Conservation (phyloP, 2,797 vertebrate species). For the Vipera ursinii region DNA sequence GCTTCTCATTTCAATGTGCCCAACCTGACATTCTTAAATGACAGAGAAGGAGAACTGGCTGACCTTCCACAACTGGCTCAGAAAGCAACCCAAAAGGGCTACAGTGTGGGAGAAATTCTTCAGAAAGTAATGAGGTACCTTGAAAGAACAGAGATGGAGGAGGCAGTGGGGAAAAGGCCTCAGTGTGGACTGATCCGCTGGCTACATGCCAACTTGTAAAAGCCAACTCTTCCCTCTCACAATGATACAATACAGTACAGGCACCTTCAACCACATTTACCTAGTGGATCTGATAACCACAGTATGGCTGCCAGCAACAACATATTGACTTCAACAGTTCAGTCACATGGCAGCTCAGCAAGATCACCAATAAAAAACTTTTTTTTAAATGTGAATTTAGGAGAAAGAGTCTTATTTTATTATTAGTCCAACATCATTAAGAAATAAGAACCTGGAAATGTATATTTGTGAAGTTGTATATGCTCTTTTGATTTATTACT, state of each 20-base stretch:
- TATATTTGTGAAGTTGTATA: neutral
- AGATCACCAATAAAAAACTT: slow-evolving; percentile 53
- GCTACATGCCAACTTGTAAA: slow-evolving; percentile 63
- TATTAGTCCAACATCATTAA: neutral
- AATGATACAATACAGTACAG: slow-evolving; percentile 39
- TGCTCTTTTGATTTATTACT: neutral
- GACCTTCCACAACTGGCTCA: slow-evolving; percentile 67
- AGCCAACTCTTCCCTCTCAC: slow-evolving; percentile 26
- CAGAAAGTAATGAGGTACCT: slow-evolving; percentile 68
- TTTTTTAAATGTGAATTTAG: slow-evolving; percentile 25
- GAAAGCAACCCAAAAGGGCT: slow-evolving; percentile 65
- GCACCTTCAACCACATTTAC: slow-evolving; percentile 8
- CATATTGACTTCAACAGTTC: neutral
- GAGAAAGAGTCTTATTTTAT: slow-evolving; percentile 16
- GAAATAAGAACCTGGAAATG: neutral
- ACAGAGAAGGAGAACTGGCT: slow-evolving; percentile 63
- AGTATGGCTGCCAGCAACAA: neutral
- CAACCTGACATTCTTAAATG: slow-evolving; percentile 63
- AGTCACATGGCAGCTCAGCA: slow-evolving; percentile 42
- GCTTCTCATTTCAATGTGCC: slow-evolving; percentile 66
- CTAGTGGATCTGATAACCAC: neutral
- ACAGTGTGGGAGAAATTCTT: slow-evolving; percentile 71
- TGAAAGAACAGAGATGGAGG: slow-evolving; percentile 56
- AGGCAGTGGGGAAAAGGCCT: slow-evolving; percentile 60
- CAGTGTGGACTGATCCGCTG: slow-evolving; percentile 65